phyloP scores from a whole-genome alignment of 2,113 vertebrate species.

The Cyprinus carpio region DNA sequence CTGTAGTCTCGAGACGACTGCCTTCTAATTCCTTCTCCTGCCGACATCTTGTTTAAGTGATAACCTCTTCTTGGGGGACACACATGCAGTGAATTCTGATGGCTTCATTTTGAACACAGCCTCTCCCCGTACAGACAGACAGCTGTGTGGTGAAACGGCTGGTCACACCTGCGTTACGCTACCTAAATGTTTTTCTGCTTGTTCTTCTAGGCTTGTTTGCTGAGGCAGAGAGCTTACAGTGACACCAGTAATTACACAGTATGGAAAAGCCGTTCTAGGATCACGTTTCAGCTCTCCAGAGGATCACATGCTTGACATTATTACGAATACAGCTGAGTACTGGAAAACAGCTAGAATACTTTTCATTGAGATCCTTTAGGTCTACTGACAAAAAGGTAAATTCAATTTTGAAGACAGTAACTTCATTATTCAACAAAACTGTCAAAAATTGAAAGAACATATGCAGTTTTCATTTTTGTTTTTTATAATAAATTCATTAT shows the following conservation, averaged over 20 bases:
- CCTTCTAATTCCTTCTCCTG: neutral
- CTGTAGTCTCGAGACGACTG: slow-evolving; percentile 14
- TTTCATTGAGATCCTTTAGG: neutral
- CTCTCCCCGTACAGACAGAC: neutral
- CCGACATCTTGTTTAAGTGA: slow-evolving; percentile 42
- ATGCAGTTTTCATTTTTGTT: neutral
- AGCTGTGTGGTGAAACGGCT: slow-evolving; percentile 1
- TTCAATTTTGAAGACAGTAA: neutral
- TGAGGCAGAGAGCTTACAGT: slow-evolving; percentile 11
- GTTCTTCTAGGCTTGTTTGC: slow-evolving; percentile 9
- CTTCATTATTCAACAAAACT: neutral
- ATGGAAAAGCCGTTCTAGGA: slow-evolving; percentile 14
- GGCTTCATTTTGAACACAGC: slow-evolving; percentile 12
- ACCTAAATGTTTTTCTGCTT: neutral
- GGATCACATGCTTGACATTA: slow-evolving; percentile 25
- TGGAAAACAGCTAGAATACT: slow-evolving; percentile 3
- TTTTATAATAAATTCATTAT: neutral
- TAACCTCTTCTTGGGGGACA: slow-evolving; percentile 32
- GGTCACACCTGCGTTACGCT: slow-evolving; percentile 42
- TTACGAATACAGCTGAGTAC: neutral
- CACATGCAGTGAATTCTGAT: slow-evolving; percentile 13
- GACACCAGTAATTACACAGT: slow-evolving; percentile 44
- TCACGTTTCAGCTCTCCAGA: slow-evolving; percentile 16
- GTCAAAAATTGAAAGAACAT: neutral
- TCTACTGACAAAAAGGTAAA: neutral